phyloP scores from a whole-genome alignment of 2,113 vertebrate species.

The Camelus bactrianus region DNA sequence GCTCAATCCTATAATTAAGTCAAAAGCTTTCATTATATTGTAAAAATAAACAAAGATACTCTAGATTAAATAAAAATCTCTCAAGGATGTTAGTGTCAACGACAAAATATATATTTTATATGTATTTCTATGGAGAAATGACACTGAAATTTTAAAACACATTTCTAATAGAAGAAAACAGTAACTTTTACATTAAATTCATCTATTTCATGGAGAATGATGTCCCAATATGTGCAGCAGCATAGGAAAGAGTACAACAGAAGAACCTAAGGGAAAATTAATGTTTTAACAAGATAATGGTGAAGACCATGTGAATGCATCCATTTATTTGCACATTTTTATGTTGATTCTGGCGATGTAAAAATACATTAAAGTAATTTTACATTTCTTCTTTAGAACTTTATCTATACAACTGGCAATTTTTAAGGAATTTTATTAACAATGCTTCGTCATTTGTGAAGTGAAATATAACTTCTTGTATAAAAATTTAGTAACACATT shows the following conservation, averaged over 20 bases:
- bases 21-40: not conserved
- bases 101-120: not conserved
- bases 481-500: not conserved
- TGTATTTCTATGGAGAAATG: not conserved
- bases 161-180: not conserved
- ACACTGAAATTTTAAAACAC: not conserved
- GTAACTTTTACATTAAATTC: not conserved
- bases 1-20: not conserved
- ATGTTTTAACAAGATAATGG: not conserved
- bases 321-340: not conserved
- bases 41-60: not conserved
- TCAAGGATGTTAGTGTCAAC: not conserved
- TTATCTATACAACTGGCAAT: not conserved
- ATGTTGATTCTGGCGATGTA: not conserved
- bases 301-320: not conserved
- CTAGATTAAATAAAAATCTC: not conserved
- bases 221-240: not conserved
- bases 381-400: not conserved
- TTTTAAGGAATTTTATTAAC: not conserved
- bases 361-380: not conserved
- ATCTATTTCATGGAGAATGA: not conserved
- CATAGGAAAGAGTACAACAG: not conserved
- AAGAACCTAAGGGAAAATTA: not conserved
- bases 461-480: not conserved
- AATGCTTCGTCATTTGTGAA: not conserved